These are phyloP conservation scores for Sebastes taczanowskii DNA, from an alignment of 2,797 vertebrate genomes.

Conservation along the genomic window DNA sequence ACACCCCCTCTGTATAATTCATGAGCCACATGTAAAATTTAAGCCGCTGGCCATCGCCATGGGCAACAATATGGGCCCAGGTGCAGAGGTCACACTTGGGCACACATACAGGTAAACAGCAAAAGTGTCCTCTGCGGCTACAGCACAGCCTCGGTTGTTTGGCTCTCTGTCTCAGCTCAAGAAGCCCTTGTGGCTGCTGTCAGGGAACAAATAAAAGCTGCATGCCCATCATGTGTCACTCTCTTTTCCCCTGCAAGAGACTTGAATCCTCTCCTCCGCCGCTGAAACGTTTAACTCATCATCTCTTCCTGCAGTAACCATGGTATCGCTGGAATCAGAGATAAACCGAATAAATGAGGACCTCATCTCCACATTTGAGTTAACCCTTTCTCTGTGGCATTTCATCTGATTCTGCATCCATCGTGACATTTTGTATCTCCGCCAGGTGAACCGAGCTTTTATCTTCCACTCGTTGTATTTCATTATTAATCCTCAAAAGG, in stretches of 20 bases:
- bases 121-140: constrained; percentile 20
- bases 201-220: constrained; percentile 31
- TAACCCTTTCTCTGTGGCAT: background rate
- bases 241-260: constrained; percentile 1
- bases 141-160: constrained; percentile 10
- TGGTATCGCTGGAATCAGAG: constrained; percentile 26
- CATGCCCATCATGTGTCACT: constrained; percentile 27
- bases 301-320: constrained; percentile 37
- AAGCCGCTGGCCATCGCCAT: constrained; percentile 44
- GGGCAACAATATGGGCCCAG: constrained; percentile 48
- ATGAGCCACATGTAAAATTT: constrained; percentile 75
- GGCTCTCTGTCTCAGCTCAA: constrained; percentile 18
- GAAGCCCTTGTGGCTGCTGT: constrained; percentile 15
- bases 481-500: constrained; percentile 29
- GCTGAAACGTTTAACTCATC: constrained; percentile 37
- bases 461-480: constrained; percentile 24
- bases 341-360: constrained; percentile 21
- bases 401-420: background rate
- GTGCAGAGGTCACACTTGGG: constrained; percentile 51
- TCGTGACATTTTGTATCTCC: background rate
- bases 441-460: constrained; percentile 18
- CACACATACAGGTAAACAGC: constrained; percentile 41
- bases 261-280: constrained; percentile 11
- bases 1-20: constrained; percentile 70
- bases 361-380: background rate